Evolutionary conservation across 1,140 invertebrate species (phyloP), one percentile per base, ranked within the genome.

Genomic region (Oncopeltus fasciatus): DNA sequence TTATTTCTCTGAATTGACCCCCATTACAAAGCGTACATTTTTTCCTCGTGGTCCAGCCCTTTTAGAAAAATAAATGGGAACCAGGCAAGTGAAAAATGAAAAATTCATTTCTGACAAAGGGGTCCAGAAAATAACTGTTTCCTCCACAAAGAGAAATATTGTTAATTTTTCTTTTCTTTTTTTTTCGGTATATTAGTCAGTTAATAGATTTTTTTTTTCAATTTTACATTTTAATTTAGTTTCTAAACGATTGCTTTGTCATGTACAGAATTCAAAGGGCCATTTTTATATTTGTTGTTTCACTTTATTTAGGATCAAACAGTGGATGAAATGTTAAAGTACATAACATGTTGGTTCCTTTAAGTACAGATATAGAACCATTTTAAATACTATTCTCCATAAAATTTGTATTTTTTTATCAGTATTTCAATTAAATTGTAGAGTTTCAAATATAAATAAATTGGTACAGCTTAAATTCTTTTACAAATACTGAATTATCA

Each of bases 81-180:
- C 49, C 49, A 24, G 20, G 18, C 49, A 24, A 14, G 21, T 53
- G 24, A 53, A 53, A 53, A 53, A 53, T 53, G 49, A 53, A 53
- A 53, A 53, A 53, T 53, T 53, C 49, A 53, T 53, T 53, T 53
- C 24, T 24, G 18, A 53, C 49, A 53, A 53, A 53, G 49, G n/a
- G 49, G 20, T 5, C 24, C 49, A 24, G 49, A 53, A 53, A 38
- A 53, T 53, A 53, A 53, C 24, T 53, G 49, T 53, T 53, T 53
- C 49, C 49, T 53, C 21, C 49, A 53, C 49, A 53, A 53, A 53
- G 49, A 53, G 49, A 24, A 24, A 24, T 16, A 9, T 53, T 53
- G 49, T 53, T 53, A 53, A 53, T 53, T 53, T 53, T 53, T 53
- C n/a, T 49, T 9, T 49, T 51, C 21, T 51, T 51, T 51, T n/a